Evolutionary conservation across 2,888 invertebrate genomes (phyloP), one percentile per base, ranked within the genome.

Genomic region (Phengaris arion): DNA sequence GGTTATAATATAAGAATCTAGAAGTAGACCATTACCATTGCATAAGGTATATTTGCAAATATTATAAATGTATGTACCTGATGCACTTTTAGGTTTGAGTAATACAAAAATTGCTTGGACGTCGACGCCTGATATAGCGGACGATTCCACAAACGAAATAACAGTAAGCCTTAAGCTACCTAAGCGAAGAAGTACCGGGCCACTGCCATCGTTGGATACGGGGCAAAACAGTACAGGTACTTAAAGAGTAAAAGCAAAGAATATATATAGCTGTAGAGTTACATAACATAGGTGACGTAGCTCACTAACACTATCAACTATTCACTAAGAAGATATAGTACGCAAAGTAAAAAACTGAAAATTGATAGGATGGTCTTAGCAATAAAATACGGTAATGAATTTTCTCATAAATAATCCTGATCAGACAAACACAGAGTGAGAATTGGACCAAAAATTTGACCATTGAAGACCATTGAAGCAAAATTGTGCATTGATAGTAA

Each of bases 81-180:
- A 75, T 76, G 74, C 76, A 74, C 77, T 68, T 75, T 52, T 76
- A 94, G 94, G 92, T 84, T 91, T 93, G 83, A 92, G 85, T 79
- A 89, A 84, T 86, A 85, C 82, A 81, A 91, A 88, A 83, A 92
- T 95, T 81, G 96, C 96, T 81, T 97, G 97, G 97, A 96, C 96
- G 84, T 97, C 97, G 80, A 96, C 97, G 81, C 96, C 97, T 81
- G 97, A 97, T 91, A 94, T 97, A 85, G 96, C 96, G 78, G 95
- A 92, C 81, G 95, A 95, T 80, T 94, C 94, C 82, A 93, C 95
- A 77, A 95, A 94, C 82, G 94, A 96, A 74, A 94, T 96, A 81
- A 96, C 96, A 74, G 91, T 96, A 81, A 96, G 95, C 87, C 90
- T 97, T 78, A 95, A 95, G 80, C 90, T 96, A 82, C 96, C 96